Percentiles rank a stretch among this genome's conserved stretches.
Conservation (phyloP, 2,888 invertebrate species). For the Pristionchus japonicus region DNA sequence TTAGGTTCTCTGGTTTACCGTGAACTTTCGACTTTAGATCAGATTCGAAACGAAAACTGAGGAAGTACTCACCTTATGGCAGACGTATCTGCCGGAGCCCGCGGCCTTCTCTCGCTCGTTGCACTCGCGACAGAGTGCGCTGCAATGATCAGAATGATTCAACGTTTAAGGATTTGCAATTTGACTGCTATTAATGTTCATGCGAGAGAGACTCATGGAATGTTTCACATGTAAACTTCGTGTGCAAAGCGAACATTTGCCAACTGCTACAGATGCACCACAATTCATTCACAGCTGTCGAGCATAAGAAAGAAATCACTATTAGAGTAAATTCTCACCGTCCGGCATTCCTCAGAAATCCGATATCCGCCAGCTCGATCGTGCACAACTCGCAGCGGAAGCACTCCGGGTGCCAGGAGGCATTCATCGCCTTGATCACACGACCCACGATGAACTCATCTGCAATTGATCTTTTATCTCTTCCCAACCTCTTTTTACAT, state of each 20-base stretch:
- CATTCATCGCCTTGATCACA: slow-evolving; percentile 99
- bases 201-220: no score
- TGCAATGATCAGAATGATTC: slow-evolving; percentile 59
- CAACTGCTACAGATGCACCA: no score
- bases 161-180: not conserved
- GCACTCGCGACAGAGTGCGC: slow-evolving; percentile 93
- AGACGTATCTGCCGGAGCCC: slow-evolving; percentile 92
- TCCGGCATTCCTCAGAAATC: slow-evolving; percentile 88
- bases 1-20: no score
- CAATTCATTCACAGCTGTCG: no score
- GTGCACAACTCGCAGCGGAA: slow-evolving; percentile 95
- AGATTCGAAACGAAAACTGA: not conserved
- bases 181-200: no score
- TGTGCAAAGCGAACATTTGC: no score
- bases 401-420: slow-evolving; percentile 98
- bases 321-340: slow-evolving; percentile 70
- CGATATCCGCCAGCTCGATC: slow-evolving; percentile 92
- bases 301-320: no score
- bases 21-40: no score
- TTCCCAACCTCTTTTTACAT: no score
- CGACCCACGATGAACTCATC: slow-evolving; percentile 95
- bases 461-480: no score
- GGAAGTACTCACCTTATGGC: slow-evolving; percentile 65
- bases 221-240: no score
- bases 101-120: slow-evolving; percentile 95